Conservation (phyloP, 2,888 invertebrate genomes). For the Coronaproctus castanopsis region DNA sequence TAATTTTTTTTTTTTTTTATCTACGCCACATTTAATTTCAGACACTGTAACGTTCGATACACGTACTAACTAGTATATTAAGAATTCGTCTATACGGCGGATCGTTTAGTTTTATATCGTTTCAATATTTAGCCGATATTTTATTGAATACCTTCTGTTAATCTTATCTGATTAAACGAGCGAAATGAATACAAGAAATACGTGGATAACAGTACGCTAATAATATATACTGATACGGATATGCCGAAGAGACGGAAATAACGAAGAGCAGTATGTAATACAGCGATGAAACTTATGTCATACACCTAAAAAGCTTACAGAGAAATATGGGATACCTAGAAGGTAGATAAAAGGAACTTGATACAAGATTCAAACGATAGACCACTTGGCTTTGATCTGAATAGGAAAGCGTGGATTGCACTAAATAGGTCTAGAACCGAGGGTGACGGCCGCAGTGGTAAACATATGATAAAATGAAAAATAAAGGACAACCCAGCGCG, state of each 20-base stretch:
- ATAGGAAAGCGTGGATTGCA: neutral
- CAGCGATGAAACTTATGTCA: neutral
- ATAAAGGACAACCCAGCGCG: neutral
- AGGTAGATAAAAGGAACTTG: neutral
- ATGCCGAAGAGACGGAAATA: neutral
- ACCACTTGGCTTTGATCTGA: neutral
- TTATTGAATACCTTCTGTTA: no score
- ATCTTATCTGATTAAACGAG: no score
- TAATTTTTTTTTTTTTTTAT: no score
- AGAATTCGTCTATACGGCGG: no score
- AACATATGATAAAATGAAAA: neutral
- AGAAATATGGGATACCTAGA: neutral
- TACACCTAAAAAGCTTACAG: neutral
- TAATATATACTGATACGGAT: neutral
- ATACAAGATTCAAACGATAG: neutral
- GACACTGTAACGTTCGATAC: no score
- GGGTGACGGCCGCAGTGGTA: neutral
- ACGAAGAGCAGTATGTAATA: neutral
- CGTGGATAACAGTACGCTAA: neutral
- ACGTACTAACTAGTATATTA: no score
- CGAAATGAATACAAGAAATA: no score
- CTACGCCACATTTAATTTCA: no score
- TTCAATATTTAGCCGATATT: no score
- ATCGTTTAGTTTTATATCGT: no score
- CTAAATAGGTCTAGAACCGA: neutral